Evolutionary conservation across 2,113 vertebrate species (phyloP), one percentile per base, ranked within the genome.

Genomic region (Athene noctua): DNA sequence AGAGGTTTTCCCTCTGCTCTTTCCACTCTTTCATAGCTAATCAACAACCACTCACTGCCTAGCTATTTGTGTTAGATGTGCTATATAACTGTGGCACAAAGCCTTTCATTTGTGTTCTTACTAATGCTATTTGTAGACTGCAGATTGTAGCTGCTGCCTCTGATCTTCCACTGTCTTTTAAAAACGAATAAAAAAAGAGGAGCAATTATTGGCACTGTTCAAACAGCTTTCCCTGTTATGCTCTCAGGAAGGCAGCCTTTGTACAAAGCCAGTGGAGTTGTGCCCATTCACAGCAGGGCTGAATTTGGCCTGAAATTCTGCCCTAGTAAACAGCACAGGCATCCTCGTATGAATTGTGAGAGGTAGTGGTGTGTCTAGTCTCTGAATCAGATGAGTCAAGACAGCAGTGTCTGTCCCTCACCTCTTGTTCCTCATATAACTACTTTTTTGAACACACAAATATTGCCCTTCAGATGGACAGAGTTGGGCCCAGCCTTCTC

Each of bases 131-230:
- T 97, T 96, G 86, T 91, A 95, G 95, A 80, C 66, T 61, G 38
- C 67, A 80, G 84, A 89, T 92, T 92, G 91, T 92, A 95, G 81
- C 86, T 94, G 52, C 40, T 92, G 83, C 57, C 91, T 97, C 96
- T 97, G 95, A 97, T 96, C 95, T 95, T 97, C 91, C 66, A 94
- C 70, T 91, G 80, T 92, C 91, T 91, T 93, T 95, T 92, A 92
- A 96, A 94, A 97, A 85, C 22, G 70, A 94, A 94, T 84, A 10
- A 14, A 54, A 91, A 89, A 59, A 93, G 36, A 87, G 44, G 62
- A 85, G 80, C 86, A 94, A 95, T 91, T 95, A 95, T 94, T 96
- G 94, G 84, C 91, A 87, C 88, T 82, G 86, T 89, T 97, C 94
- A 94, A 94, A 94, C 73, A 94, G 78, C 34, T 94, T 89, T 92